Evolutionary conservation across 2,888 invertebrate species (phyloP).

Genomic region (Nephrotoma appendiculata): DNA sequence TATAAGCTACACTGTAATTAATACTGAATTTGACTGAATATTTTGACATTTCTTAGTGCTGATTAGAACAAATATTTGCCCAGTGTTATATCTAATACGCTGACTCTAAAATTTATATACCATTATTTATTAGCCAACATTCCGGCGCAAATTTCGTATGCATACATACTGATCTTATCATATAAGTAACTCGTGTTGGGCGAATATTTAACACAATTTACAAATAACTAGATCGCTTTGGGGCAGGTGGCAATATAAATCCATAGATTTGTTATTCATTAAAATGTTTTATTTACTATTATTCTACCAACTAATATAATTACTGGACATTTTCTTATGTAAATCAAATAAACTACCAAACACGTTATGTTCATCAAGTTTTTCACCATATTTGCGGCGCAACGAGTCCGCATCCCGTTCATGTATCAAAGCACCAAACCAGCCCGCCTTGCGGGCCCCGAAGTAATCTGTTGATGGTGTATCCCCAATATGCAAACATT

Average conservation of each 20-base stretch:
- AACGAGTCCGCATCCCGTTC: slow-evolving; percentile 27
- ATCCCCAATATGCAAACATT: slow-evolving; percentile 76
- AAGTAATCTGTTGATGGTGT: slow-evolving; percentile 57
- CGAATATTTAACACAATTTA: too few relatives aligned
- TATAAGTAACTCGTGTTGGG: too few relatives aligned
- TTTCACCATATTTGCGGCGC: slow-evolving; percentile 29
- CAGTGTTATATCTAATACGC: not conserved
- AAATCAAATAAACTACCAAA: slow-evolving; percentile 37
- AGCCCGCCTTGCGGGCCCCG: slow-evolving; percentile 59
- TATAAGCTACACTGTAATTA: not conserved
- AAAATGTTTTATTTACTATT: not conserved
- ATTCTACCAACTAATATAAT: slow-evolving; percentile 24
- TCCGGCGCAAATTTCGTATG: not conserved
- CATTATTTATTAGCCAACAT: not conserved
- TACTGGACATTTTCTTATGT: slow-evolving; percentile 29
- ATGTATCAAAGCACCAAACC: slow-evolving; percentile 49
- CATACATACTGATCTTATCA: too few relatives aligned
- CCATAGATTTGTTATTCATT: not conserved
- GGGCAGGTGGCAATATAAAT: not conserved
- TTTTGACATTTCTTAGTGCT: not conserved
- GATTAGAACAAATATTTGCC: not conserved
- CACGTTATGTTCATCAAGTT: slow-evolving; percentile 29
- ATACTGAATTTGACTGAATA: not conserved
- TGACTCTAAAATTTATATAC: not conserved
- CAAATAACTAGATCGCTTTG: too few relatives aligned